phyloP scores from a whole-genome alignment of 2,797 vertebrate genomes.

The Bovichtus variegatus region DNA sequence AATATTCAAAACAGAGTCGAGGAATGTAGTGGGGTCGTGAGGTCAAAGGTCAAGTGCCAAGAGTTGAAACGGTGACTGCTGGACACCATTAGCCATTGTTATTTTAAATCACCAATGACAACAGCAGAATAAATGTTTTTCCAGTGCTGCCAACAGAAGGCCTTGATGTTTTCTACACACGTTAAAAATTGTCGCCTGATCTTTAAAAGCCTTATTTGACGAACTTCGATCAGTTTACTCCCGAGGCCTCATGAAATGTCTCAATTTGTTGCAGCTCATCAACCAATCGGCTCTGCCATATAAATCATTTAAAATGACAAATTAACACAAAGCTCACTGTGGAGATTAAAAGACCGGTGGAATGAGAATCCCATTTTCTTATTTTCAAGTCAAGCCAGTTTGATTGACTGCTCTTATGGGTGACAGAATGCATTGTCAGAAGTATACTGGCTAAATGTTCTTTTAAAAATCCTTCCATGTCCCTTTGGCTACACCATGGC shows the following conservation, averaged over 20 bases:
- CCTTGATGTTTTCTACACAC: not conserved
- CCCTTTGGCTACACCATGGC: not conserved
- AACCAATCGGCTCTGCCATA: slow-evolving; percentile 5
- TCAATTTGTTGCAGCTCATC: slow-evolving; percentile 4
- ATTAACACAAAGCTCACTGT: not conserved
- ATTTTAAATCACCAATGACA: slow-evolving; percentile 5
- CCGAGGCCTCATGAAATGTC: not conserved
- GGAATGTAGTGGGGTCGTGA: not conserved
- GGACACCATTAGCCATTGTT: slow-evolving; percentile 9
- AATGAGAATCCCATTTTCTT: not conserved
- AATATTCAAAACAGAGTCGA: slow-evolving; percentile 1
- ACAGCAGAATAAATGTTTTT: slow-evolving; percentile 17
- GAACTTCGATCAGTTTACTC: slow-evolving; percentile 5
- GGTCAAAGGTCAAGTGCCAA: slow-evolving; percentile 34
- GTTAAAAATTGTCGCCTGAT: not conserved
- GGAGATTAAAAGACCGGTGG: not conserved
- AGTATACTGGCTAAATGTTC: no score
- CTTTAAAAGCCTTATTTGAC: slow-evolving; percentile 14
- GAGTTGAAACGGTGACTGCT: slow-evolving; percentile 26
- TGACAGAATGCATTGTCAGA: not conserved
- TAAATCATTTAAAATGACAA: not conserved
- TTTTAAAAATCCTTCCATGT: not conserved
- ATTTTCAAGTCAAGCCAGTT: not conserved
- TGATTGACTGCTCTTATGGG: not conserved
- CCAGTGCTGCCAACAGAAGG: not conserved